phyloP scores from a whole-genome alignment of 2,888 invertebrate species.

The Dusona sp. region DNA sequence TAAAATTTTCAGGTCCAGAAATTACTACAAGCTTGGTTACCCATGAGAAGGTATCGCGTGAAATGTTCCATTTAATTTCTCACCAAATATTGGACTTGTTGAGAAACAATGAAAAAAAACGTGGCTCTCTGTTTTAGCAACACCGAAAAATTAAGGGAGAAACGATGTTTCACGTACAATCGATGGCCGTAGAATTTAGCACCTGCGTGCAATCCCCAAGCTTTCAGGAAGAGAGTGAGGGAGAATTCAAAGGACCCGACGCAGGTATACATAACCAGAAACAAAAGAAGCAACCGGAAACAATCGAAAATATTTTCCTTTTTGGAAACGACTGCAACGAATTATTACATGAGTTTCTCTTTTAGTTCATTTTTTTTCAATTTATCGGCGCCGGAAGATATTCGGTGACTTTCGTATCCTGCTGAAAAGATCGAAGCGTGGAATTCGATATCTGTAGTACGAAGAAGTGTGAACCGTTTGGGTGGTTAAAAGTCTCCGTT shows the following conservation, averaged over 20 bases:
- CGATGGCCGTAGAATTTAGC: constrained; percentile 46
- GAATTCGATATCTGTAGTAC: constrained; percentile 29
- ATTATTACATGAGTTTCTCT: constrained; percentile 28
- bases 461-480: constrained; percentile 39
- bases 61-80: constrained; percentile 16
- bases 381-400: constrained; percentile 21
- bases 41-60: constrained; percentile 23
- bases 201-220: constrained; percentile 46
- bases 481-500: constrained; percentile 23
- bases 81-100: constrained; percentile 19
- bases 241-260: neutral
- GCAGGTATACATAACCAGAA: constrained; percentile 55
- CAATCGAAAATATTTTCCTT: constrained; percentile 30
- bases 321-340: constrained; percentile 25
- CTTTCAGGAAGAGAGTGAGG: neutral
- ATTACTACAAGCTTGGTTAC: constrained; percentile 9
- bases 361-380: neutral
- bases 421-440: constrained; percentile 27
- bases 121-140: constrained; percentile 30
- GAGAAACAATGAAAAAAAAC: constrained; percentile 19
- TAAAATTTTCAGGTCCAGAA: neutral
- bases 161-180: constrained; percentile 36
- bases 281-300: constrained; percentile 46
- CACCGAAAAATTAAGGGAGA: constrained; percentile 13
- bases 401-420: constrained; percentile 54